Conservation (phyloP, 2,113 vertebrate genomes). For the Caranx melampygus region DNA sequence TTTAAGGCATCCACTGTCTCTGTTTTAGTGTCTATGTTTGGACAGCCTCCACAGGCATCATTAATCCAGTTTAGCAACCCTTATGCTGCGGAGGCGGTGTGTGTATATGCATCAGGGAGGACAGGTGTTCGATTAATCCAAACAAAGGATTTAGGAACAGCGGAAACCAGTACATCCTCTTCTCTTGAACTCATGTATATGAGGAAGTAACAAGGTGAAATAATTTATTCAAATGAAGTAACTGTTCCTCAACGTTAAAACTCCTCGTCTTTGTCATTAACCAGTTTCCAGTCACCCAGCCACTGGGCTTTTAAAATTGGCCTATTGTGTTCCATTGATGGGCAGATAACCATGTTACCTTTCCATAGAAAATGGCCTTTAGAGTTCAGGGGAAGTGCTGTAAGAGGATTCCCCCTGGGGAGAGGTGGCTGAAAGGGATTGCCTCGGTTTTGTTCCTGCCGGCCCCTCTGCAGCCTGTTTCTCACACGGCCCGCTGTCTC, state of each 20-base stretch:
- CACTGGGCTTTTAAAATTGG: slow-evolving; percentile 29
- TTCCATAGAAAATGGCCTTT: slow-evolving; percentile 55
- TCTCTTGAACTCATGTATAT: not conserved
- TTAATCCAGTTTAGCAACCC: slow-evolving; percentile 56
- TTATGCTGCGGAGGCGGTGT: not conserved
- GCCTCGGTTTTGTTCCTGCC: slow-evolving; percentile 48
- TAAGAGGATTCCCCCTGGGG: slow-evolving; percentile 77
- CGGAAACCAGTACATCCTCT: not conserved
- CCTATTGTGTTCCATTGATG: slow-evolving; percentile 56
- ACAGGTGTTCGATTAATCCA: slow-evolving; percentile 41
- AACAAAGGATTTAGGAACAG: slow-evolving; percentile 7
- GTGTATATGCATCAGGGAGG: slow-evolving; percentile 16
- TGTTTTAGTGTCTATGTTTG: slow-evolving; percentile 61
- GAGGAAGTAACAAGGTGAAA: slow-evolving; percentile 16
- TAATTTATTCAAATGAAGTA: slow-evolving; percentile 20
- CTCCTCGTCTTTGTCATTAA: slow-evolving; percentile 38
- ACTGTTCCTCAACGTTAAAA: slow-evolving; percentile 25
- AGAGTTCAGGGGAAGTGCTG: slow-evolving; percentile 65
- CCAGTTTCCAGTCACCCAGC: slow-evolving; percentile 40
- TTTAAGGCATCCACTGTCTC: slow-evolving; percentile 55
- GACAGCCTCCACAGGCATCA: slow-evolving; percentile 38
- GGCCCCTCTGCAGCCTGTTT: slow-evolving; percentile 55
- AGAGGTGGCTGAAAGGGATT: slow-evolving; percentile 56
- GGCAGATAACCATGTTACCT: slow-evolving; percentile 58
- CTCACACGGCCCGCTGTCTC: slow-evolving; percentile 67